These are phyloP conservation scores for Clarias laeviceps DNA, from an alignment of 2,797 vertebrate genomes.

Conservation along the genomic window DNA sequence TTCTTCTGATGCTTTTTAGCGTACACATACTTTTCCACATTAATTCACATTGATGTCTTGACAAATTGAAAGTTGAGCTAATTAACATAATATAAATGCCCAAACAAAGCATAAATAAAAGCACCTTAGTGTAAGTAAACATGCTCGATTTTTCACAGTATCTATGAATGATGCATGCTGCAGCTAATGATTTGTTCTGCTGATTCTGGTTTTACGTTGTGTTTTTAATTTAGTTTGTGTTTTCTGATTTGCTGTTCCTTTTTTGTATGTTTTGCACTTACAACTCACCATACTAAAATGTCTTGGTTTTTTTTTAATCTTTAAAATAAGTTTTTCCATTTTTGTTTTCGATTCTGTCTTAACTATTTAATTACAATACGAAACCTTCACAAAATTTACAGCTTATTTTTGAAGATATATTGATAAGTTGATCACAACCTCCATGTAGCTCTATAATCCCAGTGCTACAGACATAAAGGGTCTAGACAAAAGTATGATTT, in stretches of 20 bases:
- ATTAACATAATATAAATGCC: background rate
- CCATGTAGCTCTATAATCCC: background rate
- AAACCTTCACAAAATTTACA: background rate
- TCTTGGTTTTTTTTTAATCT: background rate
- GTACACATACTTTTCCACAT: background rate
- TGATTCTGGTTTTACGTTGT: no score
- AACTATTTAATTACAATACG: background rate
- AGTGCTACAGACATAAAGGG: background rate
- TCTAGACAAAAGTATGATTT: background rate
- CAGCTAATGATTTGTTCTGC: no score
- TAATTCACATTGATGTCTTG: no score
- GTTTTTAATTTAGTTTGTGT: background rate
- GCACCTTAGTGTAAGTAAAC: background rate
- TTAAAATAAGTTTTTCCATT: background rate
- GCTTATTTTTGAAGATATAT: background rate
- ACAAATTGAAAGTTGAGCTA: background rate
- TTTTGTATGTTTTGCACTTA: background rate
- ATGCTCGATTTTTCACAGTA: background rate
- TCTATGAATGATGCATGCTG: no score
- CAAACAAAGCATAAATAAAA: background rate
- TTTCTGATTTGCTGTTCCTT: no score
- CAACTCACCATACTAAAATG: background rate
- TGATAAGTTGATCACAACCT: conserved; percentile 9
- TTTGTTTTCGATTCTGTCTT: background rate
- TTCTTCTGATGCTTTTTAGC: background rate